Conservation (phyloP, 37 sponge, comb jelly and placozoan genomes). For the Corticium candelabrum region DNA sequence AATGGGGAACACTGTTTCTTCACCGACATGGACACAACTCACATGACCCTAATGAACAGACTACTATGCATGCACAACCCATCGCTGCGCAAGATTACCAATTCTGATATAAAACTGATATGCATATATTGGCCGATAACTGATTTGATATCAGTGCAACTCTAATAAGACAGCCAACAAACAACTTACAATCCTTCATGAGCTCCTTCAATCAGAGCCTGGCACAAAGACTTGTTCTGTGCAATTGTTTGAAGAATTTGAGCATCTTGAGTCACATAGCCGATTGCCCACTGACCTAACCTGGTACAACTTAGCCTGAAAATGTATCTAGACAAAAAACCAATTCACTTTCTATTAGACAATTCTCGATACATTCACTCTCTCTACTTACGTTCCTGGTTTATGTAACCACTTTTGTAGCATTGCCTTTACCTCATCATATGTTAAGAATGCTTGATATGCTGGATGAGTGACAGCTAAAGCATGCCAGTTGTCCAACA, state of each 20-base stretch:
- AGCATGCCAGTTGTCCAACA: conserved; percentile 93
- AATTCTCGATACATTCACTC: conserved; percentile 14
- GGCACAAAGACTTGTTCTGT: conserved; percentile 91
- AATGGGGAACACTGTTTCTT: too few relatives aligned
- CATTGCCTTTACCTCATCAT: conserved; percentile 91
- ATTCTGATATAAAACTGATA: too few relatives aligned
- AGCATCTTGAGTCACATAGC: conserved; percentile 82
- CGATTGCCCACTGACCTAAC: conserved; percentile 99
- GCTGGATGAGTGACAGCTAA: conserved; percentile 89
- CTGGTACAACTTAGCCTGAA: conserved; percentile 91
- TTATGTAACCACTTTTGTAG: conserved; percentile 73
- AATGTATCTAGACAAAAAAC: conserved; percentile 62
- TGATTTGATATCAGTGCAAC: too few relatives aligned
- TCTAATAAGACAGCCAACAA: too few relatives aligned
- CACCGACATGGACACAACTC: too few relatives aligned
- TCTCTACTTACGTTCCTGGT: conserved; percentile 72
- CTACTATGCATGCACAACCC: too few relatives aligned
- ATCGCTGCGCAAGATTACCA: too few relatives aligned
- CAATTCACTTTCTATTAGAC: background rate
- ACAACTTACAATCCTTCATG: conserved; percentile 84
- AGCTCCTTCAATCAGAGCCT: conserved; percentile 90
- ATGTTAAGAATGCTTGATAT: conserved; percentile 97
- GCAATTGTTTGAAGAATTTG: conserved; percentile 96
- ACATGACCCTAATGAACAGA: too few relatives aligned
- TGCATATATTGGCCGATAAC: too few relatives aligned